Evolutionary conservation across 1,140 invertebrate genomes (phyloP).

Genomic region (Scaptomyza graminum): DNA sequence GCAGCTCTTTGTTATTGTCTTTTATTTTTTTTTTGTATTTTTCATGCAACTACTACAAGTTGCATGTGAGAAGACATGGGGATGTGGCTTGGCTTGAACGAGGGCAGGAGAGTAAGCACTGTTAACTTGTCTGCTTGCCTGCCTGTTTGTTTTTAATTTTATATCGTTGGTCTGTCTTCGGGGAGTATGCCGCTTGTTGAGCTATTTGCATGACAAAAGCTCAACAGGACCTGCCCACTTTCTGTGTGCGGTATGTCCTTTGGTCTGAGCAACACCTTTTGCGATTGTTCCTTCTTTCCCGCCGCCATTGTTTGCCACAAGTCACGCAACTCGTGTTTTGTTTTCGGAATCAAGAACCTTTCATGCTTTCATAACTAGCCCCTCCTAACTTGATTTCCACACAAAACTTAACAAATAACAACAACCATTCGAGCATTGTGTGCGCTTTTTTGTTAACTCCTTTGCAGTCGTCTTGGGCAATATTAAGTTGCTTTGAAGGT

Average conservation of each 20-base stretch:
- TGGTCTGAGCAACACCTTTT: constrained; percentile 43
- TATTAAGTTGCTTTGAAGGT: constrained; percentile 22
- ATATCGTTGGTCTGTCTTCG: constrained; percentile 34
- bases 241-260: constrained; percentile 30
- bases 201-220: constrained; percentile 77
- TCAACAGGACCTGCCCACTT: constrained; percentile 42
- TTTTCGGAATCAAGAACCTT: constrained; percentile 21
- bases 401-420: constrained; percentile 40
- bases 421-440: constrained; percentile 18
- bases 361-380: constrained; percentile 43
- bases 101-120: constrained; percentile 34
- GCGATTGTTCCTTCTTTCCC: constrained; percentile 13
- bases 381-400: constrained; percentile 48
- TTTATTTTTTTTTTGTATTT: constrained; percentile 32
- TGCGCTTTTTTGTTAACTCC: constrained; percentile 42
- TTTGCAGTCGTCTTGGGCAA: constrained; percentile 12
- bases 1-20: constrained; percentile 58
- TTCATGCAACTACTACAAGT: constrained; percentile 26
- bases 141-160: constrained; percentile 72
- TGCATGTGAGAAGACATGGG: constrained; percentile 38
- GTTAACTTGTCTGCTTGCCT: constrained; percentile 27
- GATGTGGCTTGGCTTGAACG: constrained; percentile 19
- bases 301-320: constrained; percentile 43
- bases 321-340: constrained; percentile 51
- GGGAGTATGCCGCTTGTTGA: constrained; percentile 54